Base-by-base conservation (phyloP, 2,888 invertebrate genomes). In the Penaeus monodon region DNA sequence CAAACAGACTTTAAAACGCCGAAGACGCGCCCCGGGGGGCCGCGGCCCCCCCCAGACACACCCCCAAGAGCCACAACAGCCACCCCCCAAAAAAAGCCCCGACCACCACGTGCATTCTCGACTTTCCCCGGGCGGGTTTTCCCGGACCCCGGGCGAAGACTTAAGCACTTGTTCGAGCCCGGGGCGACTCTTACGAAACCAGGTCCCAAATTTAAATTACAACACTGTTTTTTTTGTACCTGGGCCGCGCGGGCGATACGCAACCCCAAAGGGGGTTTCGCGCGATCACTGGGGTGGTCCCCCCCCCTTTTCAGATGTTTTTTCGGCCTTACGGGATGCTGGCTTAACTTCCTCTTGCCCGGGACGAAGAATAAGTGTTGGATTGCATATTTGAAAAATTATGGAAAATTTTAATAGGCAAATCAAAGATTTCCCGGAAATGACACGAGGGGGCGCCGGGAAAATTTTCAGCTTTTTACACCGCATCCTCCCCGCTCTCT, bases 151-250 rank as follows among this genome's bases (percentile, higher is more conserved):
- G 27, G 38, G 64, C 66, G 29, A 63, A 57, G 57, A 57, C 78
- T 63, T 63, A 84, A 70, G 78, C 84, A 84, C 84, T 84, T 84
- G 84, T 84, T 84, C 84, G 66, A 79, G 78, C 84, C 63, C 68
- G 68, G 49, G 78, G 78, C 68, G 78, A 65, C 81, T 65, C 85
- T 85, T 85, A 85, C 85, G 85, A 85, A 85, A 85, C 85, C 85
- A 85, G 85, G 85, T 85, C 81, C 85, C 81, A 73, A 64, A 38
- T 65, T 33, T 85, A n/a, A 85, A 85, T 85, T 85, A 85, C 81
- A 81, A 70, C 81, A 81, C 85, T 85, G 85, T 81, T 81, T 85
- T 49, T 49, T 49, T 81, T 85, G 85, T 81, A 66, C 70, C 73
- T 64, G 64, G 74, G 38, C 85, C 79, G 49, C 78, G 49, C 66